Base-by-base conservation (phyloP, 2,113 vertebrate species). In the Paraplagusia blochii region DNA sequence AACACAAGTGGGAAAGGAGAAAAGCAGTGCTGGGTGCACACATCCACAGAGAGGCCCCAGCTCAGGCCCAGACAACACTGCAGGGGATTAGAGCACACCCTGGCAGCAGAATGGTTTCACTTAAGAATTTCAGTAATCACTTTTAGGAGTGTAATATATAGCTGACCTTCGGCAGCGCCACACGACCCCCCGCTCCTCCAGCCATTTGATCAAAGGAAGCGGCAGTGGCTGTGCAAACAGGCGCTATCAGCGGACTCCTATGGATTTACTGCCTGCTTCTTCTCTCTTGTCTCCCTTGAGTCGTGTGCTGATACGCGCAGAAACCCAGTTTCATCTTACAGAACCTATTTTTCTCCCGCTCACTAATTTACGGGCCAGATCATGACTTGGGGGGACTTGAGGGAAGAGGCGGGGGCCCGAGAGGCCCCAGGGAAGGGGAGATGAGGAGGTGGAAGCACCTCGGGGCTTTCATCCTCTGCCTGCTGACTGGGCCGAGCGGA, bases 81-180 rank as follows among this genome's bases (percentile, higher is more conserved):
- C 87, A 80, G 89, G 90, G 88, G 87, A 89, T 90, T 89, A 89
- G 85, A 90, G 87, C 89, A 90, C 88, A 89, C 90, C 88, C 89
- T 88, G 88, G 87, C 87, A 91, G 89, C 87, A 88, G 90, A 90
- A 89, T 91, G 90, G 88, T 90, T 92, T 91, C 86, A 92, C 90
- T 91, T 91, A 90, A 91, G 89, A 91, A 91, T 91, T 91, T 91
- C 88, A 90, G 89, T 91, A 91, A 91, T 91, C 88, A 90, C 90
- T 92, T 92, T 92, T 92, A 92, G 90, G 90, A 92, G 91, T 88
- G 88, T 91, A 91, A 92, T 92, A 92, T 91, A 92, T 91, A 89
- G 89, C 89, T 90, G 90, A 91, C 89, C 89, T 90, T 90, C 88
- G 86, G 87, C 90, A 89, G 88, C 85, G 86, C 89, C 89, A 90